phyloP scores from a whole-genome alignment of 2,888 invertebrate genomes.

The Drosophila monieri region DNA sequence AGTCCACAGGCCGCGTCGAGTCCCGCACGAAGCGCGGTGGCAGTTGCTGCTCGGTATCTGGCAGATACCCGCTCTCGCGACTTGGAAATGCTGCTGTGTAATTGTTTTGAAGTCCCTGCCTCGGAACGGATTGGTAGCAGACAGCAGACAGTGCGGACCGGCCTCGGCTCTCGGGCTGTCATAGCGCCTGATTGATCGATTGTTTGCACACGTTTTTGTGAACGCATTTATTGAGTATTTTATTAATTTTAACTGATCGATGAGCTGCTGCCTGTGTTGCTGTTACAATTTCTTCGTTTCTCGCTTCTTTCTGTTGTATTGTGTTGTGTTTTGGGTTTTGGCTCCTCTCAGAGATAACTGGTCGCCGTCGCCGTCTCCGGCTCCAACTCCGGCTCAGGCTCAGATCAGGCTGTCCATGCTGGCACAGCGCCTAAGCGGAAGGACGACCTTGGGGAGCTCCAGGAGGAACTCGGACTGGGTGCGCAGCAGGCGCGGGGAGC shows the following conservation, averaged over 20 bases:
- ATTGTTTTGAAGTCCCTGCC: conserved; percentile 75
- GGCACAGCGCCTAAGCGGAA: background rate
- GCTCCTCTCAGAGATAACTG: too few relatives aligned
- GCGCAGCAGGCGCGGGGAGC: background rate
- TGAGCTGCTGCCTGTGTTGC: conserved; percentile 46
- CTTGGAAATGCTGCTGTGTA: conserved; percentile 75
- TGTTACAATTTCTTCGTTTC: conserved; percentile 16
- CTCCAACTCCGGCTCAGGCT: background rate
- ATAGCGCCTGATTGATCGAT: conserved; percentile 71
- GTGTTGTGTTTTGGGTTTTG: conserved; percentile 12
- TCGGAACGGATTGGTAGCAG: conserved; percentile 73
- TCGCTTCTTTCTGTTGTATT: background rate
- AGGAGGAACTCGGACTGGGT: background rate
- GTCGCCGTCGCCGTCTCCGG: background rate
- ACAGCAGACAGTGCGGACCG: conserved; percentile 54
- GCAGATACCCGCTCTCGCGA: conserved; percentile 11
- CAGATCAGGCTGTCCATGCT: background rate
- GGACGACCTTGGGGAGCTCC: background rate
- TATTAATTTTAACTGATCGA: conserved; percentile 79
- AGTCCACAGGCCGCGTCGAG: conserved; percentile 58
- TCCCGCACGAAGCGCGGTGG: conserved; percentile 5
- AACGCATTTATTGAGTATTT: conserved; percentile 78
- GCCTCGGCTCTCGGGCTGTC: background rate
- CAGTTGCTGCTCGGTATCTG: conserved; percentile 35
- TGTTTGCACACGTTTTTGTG: conserved; percentile 80